Evolutionary conservation across 2,888 invertebrate genomes (phyloP).

Genomic region (Aporophyla lueneburgensis): DNA sequence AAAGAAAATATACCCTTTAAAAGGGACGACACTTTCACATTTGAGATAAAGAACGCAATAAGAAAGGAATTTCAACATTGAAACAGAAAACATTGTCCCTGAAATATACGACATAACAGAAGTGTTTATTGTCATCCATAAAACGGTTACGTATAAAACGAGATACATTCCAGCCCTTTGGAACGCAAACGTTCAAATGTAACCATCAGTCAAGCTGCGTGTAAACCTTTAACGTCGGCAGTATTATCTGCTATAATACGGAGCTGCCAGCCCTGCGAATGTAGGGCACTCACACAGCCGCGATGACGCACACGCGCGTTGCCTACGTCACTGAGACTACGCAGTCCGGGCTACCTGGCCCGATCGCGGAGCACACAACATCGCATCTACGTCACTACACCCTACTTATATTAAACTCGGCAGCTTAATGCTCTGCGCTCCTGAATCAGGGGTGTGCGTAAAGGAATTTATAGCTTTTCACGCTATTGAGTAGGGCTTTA

Average conservation of each 20-base stretch:
- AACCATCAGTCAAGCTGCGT: slow-evolving; percentile 72
- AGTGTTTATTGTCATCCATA: slow-evolving; percentile 61
- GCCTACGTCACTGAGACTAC: slow-evolving; percentile 62
- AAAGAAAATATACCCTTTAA: slow-evolving; percentile 24
- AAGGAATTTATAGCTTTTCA: slow-evolving; percentile 69
- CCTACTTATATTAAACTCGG: slow-evolving; percentile 76
- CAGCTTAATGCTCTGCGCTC: slow-evolving; percentile 70
- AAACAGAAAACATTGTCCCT: slow-evolving; percentile 41
- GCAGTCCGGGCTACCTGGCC: slow-evolving; percentile 76
- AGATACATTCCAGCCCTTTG: slow-evolving; percentile 61
- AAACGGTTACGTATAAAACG: slow-evolving; percentile 61
- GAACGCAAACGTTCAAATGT: slow-evolving; percentile 72
- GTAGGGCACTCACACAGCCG: slow-evolving; percentile 84
- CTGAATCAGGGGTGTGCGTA: slow-evolving; percentile 74
- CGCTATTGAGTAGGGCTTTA: slow-evolving; percentile 66
- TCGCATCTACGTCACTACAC: slow-evolving; percentile 69
- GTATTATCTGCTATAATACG: slow-evolving; percentile 73
- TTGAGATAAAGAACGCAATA: slow-evolving; percentile 33
- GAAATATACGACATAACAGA: slow-evolving; percentile 49
- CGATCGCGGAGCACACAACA: slow-evolving; percentile 71
- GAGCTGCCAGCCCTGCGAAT: slow-evolving; percentile 76
- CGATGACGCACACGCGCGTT: slow-evolving; percentile 68
- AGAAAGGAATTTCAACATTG: slow-evolving; percentile 50
- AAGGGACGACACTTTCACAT: slow-evolving; percentile 8
- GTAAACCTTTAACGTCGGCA: slow-evolving; percentile 70